Evolutionary conservation across 2,888 invertebrate genomes (phyloP), one percentile per base, ranked within the genome.

Genomic region (Candidula unifasciata): DNA sequence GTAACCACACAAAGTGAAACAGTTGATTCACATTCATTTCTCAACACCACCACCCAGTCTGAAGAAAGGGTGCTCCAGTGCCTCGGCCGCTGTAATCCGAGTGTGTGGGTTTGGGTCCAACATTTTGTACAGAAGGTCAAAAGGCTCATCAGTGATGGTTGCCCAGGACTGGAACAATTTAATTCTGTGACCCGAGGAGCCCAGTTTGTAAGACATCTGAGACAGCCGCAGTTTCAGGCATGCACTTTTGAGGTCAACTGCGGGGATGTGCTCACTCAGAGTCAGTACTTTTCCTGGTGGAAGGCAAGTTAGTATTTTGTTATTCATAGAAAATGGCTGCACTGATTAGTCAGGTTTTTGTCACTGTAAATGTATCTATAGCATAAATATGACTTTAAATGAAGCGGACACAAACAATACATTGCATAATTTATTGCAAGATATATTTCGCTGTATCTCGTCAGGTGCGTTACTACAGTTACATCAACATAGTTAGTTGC

Each of bases 41-140:
- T 44, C 44, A 44, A 10, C 13, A 82, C n/a, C 76, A 37, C 64
- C 73, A 64, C 57, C n/a, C 27, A 21, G 30, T 57, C 33, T 83
- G 24, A 97, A 95, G 94, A 97, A 97, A 79, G 96, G 95, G 95
- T 97, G 97, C 69, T 94, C 93, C 54, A 97, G 94, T 69, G 97
- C 97, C 85, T 95, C 95, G 30, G 95, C 95, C 54, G 97, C 97
- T 18, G 96, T 95, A 87, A 96, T 95, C 89, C 97, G 95, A 57
- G 95, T 95, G 90, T 95, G 94, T n/a, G 97, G 96, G 95, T 97
- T 96, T n/a, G 97, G 95, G 93, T 96, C 96, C 89, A 97, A 94
- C 89, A 97, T 95, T 80, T 95, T 95, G 88, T 94, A 94, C 84
- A 97, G 95, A 88, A 97, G 95, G 91, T 96, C 95, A 94, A 96